Evolutionary conservation across 2,888 invertebrate species (phyloP), one percentile per base, ranked within the genome.

Genomic region (Villa cingulata): DNA sequence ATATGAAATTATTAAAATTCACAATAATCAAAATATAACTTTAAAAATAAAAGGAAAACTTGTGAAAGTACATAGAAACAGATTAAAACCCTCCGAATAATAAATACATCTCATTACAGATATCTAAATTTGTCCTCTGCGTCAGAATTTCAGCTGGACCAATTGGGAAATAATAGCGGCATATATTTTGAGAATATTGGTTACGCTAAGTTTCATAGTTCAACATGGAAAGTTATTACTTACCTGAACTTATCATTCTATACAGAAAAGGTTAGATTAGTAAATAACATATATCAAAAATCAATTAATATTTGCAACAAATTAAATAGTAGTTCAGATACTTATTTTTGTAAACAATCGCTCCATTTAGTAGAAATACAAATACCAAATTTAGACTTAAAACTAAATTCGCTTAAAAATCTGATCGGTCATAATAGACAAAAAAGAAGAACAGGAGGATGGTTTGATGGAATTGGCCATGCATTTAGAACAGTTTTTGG

Each of bases 101-200:
- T 37, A 16, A n/a, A n/a, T n/a, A n/a, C n/a, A 6, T 23, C 23
- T 23, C 7, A 23, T 40, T 37, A 34, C 18, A 45, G 12, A 36
- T 23, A 27, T 39, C 23, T 23, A 7, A 23, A 29, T 29, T 29
- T 29, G 3, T 10, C 7, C 3, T 29, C 29, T 29, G 29, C 29
- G 12, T 29, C 29, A 29, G 41, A 41, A 32, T 36, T 46, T 4
- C 27, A 46, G 20, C 18, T 43, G 14, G 27, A 23, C 2, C 14
- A 15, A 12, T n/a, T 41, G 9, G 6, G n/a, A 7, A 43, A 52
- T 37, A 44, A 36, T 16, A 46, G 48, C 14, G 52, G 52, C 45
- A 50, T 52, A 5, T 52, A 46, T 27, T 52, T 48, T 37, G 48
- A 52, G 40, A 48, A 46, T 20, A 34, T 52, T 18, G 27, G 43